Percentiles rank a stretch among this genome's conserved stretches.
phyloP scores from a whole-genome alignment of 1,140 invertebrate species.

The Phthorimaea operculella region DNA sequence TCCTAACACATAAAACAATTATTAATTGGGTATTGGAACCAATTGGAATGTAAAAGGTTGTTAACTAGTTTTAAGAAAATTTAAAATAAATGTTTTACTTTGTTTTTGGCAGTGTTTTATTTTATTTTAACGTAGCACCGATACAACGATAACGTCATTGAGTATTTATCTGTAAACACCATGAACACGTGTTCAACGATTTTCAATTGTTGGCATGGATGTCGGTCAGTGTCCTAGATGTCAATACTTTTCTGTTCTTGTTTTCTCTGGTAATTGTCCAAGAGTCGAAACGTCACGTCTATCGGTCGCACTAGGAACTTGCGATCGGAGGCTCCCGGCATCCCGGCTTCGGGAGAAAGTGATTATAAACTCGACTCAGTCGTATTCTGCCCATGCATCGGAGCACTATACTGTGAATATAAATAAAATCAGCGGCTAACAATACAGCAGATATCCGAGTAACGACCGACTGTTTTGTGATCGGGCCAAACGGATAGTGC shows the following conservation, averaged over 20 bases:
- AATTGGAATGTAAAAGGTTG: conserved; percentile 30
- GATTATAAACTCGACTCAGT: conserved; percentile 58
- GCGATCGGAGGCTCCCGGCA: conserved; percentile 20
- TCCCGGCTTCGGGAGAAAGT: conserved; percentile 36
- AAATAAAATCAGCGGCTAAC: conserved; percentile 46
- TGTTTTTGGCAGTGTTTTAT: conserved; percentile 13
- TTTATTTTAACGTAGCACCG: conserved; percentile 9
- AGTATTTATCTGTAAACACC: not conserved
- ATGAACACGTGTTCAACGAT: not conserved
- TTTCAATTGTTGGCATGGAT: conserved; percentile 47
- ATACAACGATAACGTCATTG: not conserved
- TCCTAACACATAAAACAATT: too few species aligned
- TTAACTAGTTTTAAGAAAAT: conserved; percentile 59
- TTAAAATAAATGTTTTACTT: conserved; percentile 23
- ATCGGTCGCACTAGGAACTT: conserved; percentile 26
- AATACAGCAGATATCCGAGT: conserved; percentile 27
- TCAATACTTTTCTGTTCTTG: conserved; percentile 51
- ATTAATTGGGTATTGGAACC: not conserved
- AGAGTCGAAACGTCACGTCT: conserved; percentile 34
- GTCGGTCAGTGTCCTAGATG: conserved; percentile 57
- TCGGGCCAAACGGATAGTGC: not conserved
- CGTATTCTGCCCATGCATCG: conserved; percentile 38
- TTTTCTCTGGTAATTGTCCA: conserved; percentile 63
- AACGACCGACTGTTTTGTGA: not conserved
- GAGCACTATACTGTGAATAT: conserved; percentile 43